phyloP scores from a whole-genome alignment of 2,797 vertebrate genomes.

The Amblyraja radiata region DNA sequence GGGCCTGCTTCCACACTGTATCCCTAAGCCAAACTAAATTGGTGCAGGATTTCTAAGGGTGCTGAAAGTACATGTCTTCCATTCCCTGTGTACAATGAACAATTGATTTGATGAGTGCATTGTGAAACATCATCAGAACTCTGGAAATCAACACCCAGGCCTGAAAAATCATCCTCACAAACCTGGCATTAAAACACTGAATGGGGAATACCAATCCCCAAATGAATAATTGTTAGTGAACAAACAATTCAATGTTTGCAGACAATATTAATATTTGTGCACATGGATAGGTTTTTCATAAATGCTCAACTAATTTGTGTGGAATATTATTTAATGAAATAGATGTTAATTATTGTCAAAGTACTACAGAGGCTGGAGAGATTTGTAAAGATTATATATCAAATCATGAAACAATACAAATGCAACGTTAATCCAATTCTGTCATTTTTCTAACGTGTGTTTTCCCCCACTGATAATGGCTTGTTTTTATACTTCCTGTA shows the following conservation, averaged over 20 bases:
- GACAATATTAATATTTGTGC: not conserved
- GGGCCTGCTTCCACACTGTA: too few relatives aligned
- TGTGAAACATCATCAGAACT: not conserved
- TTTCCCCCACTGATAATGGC: not conserved
- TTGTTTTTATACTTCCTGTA: not conserved
- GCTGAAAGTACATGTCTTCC: too few relatives aligned
- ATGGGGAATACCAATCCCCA: not conserved
- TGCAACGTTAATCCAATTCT: not conserved
- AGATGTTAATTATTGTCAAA: not conserved
- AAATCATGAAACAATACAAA: not conserved
- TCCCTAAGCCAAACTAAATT: too few relatives aligned
- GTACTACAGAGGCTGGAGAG: not conserved
- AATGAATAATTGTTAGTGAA: not conserved
- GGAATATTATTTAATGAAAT: constrained; percentile 8
- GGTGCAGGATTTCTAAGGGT: too few relatives aligned
- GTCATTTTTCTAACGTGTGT: not conserved
- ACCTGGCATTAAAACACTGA: too few relatives aligned
- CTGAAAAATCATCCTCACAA: not conserved
- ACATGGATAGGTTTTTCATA: not conserved
- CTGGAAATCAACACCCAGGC: not conserved
- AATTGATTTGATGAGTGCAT: not conserved
- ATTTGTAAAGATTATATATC: not conserved
- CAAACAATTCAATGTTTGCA: not conserved
- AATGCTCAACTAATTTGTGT: not conserved
- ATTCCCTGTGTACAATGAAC: not conserved